Evolutionary conservation across 1,140 invertebrate genomes (phyloP).

Genomic region (Daktulosphaira vitifoliae): DNA sequence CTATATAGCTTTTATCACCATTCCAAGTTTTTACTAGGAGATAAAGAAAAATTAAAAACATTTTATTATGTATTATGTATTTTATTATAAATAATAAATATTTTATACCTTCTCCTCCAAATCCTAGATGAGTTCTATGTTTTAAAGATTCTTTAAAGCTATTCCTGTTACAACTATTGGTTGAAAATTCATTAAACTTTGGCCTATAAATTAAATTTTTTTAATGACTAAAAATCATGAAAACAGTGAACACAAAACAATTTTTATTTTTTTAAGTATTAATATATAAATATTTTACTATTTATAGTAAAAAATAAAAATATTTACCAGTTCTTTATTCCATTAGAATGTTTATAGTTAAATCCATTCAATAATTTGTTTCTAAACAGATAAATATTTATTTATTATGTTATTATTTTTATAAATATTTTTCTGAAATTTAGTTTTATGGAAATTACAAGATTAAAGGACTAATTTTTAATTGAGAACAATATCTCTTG

Average conservation of each 20-base stretch:
- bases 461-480: too few relatives aligned
- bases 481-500: too few relatives aligned
- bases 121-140: slow-evolving; percentile 18
- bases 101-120: slow-evolving; percentile 25
- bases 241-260: too few relatives aligned
- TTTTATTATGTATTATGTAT: neutral
- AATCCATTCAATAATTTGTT: slow-evolving; percentile 11
- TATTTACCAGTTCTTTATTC: slow-evolving; percentile 19
- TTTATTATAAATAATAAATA: neutral
- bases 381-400: neutral
- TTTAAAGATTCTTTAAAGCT: slow-evolving; percentile 25
- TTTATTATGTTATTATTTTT: neutral
- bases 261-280: too few relatives aligned
- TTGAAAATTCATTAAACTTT: slow-evolving; percentile 21
- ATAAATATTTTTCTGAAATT: too few relatives aligned
- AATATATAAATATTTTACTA: neutral
- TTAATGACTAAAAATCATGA: neutral
- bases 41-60: neutral
- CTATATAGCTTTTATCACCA: slow-evolving; percentile 36
- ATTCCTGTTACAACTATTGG: neutral
- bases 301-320: too few relatives aligned
- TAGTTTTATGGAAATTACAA: too few relatives aligned
- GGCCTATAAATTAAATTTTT: neutral
- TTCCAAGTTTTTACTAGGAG: slow-evolving; percentile 38
- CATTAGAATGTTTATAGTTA: slow-evolving; percentile 11